These are phyloP conservation scores for Belgica antarctica DNA, from an alignment of 2,888 invertebrate genomes.

Conservation along the genomic window DNA sequence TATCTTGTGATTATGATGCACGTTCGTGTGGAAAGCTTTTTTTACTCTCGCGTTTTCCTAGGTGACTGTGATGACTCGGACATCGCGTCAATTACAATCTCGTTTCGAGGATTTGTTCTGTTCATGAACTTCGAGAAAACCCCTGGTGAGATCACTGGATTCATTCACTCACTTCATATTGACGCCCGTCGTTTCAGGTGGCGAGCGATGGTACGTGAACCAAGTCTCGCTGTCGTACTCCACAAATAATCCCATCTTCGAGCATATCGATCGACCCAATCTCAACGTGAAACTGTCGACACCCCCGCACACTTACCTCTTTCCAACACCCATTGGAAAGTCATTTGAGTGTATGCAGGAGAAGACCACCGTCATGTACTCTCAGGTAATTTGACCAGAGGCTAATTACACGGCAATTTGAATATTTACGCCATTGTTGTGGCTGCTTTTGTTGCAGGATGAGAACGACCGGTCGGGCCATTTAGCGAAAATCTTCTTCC, in stretches of 20 bases:
- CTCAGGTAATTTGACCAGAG: conserved; percentile 54
- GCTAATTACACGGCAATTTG: too few species aligned
- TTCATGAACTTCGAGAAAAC: conserved; percentile 72
- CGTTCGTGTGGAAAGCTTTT: neutral
- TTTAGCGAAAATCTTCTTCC: conserved; percentile 64
- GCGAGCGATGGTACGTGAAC: conserved; percentile 84
- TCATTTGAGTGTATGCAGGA: conserved; percentile 75
- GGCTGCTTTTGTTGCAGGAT: conserved; percentile 48
- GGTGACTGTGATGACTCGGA: conserved; percentile 77
- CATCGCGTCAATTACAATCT: conserved; percentile 66
- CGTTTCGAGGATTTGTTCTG: conserved; percentile 73
- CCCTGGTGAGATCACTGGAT: conserved; percentile 47
- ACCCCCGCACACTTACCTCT: conserved; percentile 63
- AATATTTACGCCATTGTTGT: neutral
- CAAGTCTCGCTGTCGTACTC: conserved; percentile 74
- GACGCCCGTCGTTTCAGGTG: conserved; percentile 69
- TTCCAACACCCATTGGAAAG: conserved; percentile 83
- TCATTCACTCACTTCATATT: conserved; percentile 42
- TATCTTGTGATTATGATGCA: too few species aligned
- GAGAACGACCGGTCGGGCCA: conserved; percentile 56
- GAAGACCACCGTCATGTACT: conserved; percentile 63
- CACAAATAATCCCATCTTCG: conserved; percentile 61
- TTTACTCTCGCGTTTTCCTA: neutral
- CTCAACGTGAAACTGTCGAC: conserved; percentile 59
- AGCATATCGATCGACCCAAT: conserved; percentile 62